Conservation (phyloP, 1,140 invertebrate genomes). For the Cepaea nemoralis region DNA sequence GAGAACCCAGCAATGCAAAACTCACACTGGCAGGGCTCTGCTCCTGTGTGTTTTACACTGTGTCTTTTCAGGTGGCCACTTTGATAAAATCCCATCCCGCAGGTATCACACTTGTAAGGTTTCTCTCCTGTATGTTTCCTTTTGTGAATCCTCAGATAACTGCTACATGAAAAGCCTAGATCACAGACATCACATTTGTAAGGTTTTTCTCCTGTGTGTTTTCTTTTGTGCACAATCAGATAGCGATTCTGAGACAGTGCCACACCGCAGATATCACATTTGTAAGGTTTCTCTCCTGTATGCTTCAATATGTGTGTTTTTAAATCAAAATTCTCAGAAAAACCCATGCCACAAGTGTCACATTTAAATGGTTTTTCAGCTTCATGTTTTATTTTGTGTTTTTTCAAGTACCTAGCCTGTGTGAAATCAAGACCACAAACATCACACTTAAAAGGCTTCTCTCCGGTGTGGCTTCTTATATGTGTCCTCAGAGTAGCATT, state of each 20-base stretch:
- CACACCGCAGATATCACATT: conserved; percentile 4
- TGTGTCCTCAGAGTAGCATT: neutral
- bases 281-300: conserved; percentile 22
- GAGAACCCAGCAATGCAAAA: neutral
- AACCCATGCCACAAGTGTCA: neutral
- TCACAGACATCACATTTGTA: conserved; percentile 2
- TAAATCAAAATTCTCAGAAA: neutral
- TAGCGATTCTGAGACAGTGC: neutral
- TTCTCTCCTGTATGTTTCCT: conserved; percentile 9
- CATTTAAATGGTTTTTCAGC: conserved; percentile 1
- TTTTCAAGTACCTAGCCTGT: neutral
- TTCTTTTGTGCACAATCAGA: neutral
- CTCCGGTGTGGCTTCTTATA: conserved; percentile 1
- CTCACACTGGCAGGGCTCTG: neutral
- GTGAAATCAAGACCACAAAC: neutral
- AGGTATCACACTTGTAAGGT: conserved; percentile 16
- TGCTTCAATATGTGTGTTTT: neutral
- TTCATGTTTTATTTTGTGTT: neutral
- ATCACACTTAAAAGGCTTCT: conserved; percentile 8
- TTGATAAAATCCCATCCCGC: neutral
- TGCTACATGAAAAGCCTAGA: neutral
- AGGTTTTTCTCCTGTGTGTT: neutral
- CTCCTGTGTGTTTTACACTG: neutral
- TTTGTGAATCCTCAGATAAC: neutral
- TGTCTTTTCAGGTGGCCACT: neutral